Percentiles rank a stretch among this genome's conserved stretches.
Evolutionary conservation across 2,888 invertebrate genomes (phyloP).

Genomic region (Plagiodera versicolora): DNA sequence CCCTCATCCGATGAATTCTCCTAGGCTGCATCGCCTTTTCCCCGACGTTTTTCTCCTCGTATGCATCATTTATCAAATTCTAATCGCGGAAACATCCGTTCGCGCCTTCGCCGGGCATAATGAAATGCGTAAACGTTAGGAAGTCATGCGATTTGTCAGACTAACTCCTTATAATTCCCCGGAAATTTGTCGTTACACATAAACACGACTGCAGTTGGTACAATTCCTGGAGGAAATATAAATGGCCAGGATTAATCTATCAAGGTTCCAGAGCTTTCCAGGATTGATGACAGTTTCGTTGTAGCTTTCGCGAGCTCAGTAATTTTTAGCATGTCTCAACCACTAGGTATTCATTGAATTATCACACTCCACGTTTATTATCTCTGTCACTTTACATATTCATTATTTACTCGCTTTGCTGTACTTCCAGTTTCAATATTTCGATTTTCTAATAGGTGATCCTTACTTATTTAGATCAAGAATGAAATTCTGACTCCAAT

Average conservation of each 20-base stretch:
- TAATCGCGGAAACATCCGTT: conserved; percentile 21
- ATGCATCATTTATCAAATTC: conserved; percentile 25
- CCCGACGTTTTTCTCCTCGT: conserved; percentile 11
- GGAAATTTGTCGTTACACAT: conserved; percentile 44
- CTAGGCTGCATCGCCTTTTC: conserved; percentile 17
- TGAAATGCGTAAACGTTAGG: conserved; percentile 35
- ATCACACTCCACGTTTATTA: no score
- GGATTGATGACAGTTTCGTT: conserved; percentile 19
- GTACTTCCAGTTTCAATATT: no score
- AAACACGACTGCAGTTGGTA: conserved; percentile 29
- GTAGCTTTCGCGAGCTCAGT: no score
- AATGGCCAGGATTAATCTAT: conserved; percentile 40
- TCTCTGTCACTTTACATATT: no score
- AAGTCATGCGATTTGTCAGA: conserved; percentile 44
- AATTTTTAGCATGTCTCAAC: no score
- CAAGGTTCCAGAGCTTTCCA: conserved; percentile 32
- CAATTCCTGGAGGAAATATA: conserved; percentile 31
- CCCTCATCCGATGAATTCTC: conserved; percentile 14
- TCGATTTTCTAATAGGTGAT: no score
- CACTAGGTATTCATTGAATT: no score
- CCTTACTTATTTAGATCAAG: no score
- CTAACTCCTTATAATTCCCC: conserved; percentile 41
- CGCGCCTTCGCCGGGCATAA: conserved; percentile 17
- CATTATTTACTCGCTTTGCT: no score
- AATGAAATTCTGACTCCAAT: no score